phyloP scores from a whole-genome alignment of 2,113 vertebrate species.

The Struthio camelus region DNA sequence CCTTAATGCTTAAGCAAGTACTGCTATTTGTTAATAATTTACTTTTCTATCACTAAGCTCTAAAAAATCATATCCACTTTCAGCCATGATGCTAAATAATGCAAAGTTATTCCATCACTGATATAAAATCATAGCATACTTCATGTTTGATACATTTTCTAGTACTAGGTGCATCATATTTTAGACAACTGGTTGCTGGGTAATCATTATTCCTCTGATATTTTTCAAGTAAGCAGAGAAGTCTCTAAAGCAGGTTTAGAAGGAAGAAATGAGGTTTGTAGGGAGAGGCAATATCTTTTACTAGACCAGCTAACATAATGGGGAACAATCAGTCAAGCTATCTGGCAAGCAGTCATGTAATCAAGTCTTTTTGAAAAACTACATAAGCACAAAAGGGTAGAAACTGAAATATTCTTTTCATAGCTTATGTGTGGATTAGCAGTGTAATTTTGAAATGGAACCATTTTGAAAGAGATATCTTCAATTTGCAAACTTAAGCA shows the following conservation, averaged over 20 bases:
- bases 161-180: background rate
- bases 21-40: background rate
- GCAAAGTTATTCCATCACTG: background rate
- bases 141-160: background rate
- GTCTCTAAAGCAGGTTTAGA: conserved; percentile 15
- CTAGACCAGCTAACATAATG: conserved; percentile 1
- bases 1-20: background rate
- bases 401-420: conserved; percentile 15
- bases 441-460: background rate
- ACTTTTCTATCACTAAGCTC: background rate
- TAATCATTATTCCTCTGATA: background rate
- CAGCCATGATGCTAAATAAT: background rate
- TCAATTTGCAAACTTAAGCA: background rate
- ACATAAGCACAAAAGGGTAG: background rate
- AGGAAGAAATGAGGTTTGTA: conserved; percentile 20
- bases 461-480: background rate
- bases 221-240: background rate
- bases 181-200: background rate
- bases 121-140: background rate
- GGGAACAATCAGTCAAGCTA: background rate
- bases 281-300: conserved; percentile 17
- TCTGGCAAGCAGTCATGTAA: background rate
- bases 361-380: conserved; percentile 26
- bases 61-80: background rate
- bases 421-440: background rate